Conservation (phyloP, 2,888 invertebrate species). For the Spilarctia lutea region DNA sequence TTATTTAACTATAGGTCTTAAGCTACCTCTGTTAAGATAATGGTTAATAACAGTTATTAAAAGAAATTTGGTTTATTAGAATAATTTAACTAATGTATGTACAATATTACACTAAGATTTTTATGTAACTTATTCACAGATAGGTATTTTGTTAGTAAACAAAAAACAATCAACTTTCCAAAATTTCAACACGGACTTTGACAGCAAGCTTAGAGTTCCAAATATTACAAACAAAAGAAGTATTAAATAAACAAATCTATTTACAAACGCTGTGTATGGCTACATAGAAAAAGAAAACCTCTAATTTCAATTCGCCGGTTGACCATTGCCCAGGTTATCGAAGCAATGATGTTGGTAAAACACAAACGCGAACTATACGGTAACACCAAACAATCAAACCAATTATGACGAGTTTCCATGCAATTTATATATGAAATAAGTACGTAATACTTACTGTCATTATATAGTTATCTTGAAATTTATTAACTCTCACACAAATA, state of each 20-base stretch:
- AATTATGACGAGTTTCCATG: constrained; percentile 28
- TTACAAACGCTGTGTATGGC: not conserved
- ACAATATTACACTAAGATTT: constrained; percentile 17
- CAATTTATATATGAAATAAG: constrained; percentile 1
- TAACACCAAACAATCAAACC: constrained; percentile 1
- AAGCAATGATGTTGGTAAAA: not conserved
- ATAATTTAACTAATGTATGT: constrained; percentile 1
- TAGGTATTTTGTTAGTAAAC: constrained; percentile 36
- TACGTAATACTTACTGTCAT: constrained; percentile 48
- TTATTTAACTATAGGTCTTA: not conserved
- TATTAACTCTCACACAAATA: constrained; percentile 20
- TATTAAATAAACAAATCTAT: not conserved
- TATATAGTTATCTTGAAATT: constrained; percentile 27
- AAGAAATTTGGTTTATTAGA: not conserved
- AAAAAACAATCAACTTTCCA: constrained; percentile 21
- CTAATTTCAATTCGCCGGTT: constrained; percentile 16
- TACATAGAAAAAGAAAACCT: not conserved
- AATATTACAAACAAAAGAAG: constrained; percentile 2
- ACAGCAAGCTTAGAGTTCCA: constrained; percentile 15
- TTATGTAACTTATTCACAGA: constrained; percentile 56
- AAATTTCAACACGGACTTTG: not conserved
- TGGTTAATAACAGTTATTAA: not conserved
- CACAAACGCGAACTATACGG: not conserved
- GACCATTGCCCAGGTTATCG: not conserved
- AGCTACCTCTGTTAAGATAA: not conserved